Conservation (phyloP, 37 sponge, comb jelly and placozoan genomes). For the Agelas oroides region DNA sequence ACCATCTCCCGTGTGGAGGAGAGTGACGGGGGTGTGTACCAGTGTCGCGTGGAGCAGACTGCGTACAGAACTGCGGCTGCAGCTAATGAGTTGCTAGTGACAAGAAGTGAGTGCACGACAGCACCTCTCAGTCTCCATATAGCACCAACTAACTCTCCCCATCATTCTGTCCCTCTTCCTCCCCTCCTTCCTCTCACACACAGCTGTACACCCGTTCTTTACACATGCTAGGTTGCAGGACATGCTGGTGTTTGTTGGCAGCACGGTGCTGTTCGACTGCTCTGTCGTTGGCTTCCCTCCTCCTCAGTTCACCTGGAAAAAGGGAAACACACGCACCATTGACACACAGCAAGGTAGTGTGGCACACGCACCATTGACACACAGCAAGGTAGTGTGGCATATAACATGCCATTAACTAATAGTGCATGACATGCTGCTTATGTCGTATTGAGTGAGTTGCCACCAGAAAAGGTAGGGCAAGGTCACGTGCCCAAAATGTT, state of each 20-base stretch:
- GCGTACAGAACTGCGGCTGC: conserved; percentile 9
- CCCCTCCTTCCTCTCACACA: background rate
- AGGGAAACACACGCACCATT: no score
- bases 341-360: no score
- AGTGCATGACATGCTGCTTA: no score
- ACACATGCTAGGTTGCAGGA: background rate
- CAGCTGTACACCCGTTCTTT: background rate
- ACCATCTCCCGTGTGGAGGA: conserved; percentile 6
- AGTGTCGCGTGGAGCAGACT: conserved; percentile 33
- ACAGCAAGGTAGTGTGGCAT: no score
- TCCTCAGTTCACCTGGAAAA: background rate
- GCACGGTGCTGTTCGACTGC: conserved; percentile 12
- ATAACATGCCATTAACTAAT: no score
- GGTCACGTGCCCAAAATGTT: no score
- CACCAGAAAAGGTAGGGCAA: no score
- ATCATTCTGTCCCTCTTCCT: background rate
- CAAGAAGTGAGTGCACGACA: background rate
- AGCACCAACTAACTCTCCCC: background rate
- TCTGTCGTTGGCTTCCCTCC: conserved; percentile 37
- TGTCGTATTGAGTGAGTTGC: no score
- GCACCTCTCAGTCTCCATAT: background rate
- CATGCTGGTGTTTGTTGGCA: background rate
- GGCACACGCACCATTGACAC: no score
- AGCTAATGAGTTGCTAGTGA: conserved; percentile 3
- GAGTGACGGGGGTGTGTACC: conserved; percentile 57